Base-by-base conservation (phyloP, 2,113 vertebrate species). In the Pristiophorus japonicus region DNA sequence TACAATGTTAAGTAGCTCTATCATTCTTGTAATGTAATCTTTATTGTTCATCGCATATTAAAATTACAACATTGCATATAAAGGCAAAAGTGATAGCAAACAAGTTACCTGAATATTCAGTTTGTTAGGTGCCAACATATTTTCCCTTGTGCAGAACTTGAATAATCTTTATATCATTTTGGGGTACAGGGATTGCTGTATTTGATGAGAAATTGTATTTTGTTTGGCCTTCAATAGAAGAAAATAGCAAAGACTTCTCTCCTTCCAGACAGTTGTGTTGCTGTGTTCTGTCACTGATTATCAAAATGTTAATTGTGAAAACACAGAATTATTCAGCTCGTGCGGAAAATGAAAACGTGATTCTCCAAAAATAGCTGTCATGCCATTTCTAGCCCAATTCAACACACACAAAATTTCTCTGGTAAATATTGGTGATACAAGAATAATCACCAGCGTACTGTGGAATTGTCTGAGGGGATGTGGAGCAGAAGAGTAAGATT, bases 11-110 rank as follows among this genome's bases (percentile, higher is more conserved):
- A 55, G 27, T 88, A 55, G 27, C 27, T 88, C 24, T 11, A 55
- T 30, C 27, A 55, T 55, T 88, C 51, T 88, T 59, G 14, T 88
- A 51, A 88, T 88, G 85, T 88, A 88, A 88, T 88, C 85, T 88
- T 27, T 59, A 59, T 30, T 59, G 2, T 30, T 88, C 27, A 88
- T 59, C 85, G 55, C 27, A 88, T 27, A 88, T 88, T 88, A 88
- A 88, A 27, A 14, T 55, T 88, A 27, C 51, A 30, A 24, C 22
- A 55, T 30, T 59, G 24, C 10, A 30, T 30, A 34, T 88, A 88
- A 27, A 51, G 84, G 45, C 51, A 87, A 27, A 47, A 34, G 85
- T 88, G 47, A 88, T 59, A 30, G 34, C 85, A 88, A 51, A 51
- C 20, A 88, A 59, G 85, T 12, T 59, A 30, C 24, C 24, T 88